Conservation (phyloP, 1,140 invertebrate species). For the Bilobella aurantiaca region DNA sequence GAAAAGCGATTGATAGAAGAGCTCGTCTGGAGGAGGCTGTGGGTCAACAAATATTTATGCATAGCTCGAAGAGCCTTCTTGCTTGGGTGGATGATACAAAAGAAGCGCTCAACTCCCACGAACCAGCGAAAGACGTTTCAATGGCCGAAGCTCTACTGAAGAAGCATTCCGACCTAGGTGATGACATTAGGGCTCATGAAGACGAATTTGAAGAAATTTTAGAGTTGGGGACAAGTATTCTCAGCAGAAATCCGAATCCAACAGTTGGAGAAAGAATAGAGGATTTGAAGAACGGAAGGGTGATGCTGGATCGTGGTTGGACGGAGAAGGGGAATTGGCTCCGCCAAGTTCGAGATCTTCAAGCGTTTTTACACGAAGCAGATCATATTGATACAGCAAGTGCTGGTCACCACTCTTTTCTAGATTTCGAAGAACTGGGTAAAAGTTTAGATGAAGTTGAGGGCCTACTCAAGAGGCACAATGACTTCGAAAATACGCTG, state of each 20-base stretch:
- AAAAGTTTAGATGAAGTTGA: constrained; percentile 89
- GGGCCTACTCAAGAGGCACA: constrained; percentile 81
- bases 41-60: constrained; percentile 87
- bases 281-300: constrained; percentile 61
- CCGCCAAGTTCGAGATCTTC: constrained; percentile 71
- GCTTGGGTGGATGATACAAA: constrained; percentile 69
- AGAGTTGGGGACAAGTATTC: constrained; percentile 60
- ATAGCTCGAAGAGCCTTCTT: constrained; percentile 65
- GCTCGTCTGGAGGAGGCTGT: constrained; percentile 79
- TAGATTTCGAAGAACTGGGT: constrained; percentile 78
- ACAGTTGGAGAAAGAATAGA: constrained; percentile 58
- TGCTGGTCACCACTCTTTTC: constrained; percentile 82
- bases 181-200: constrained; percentile 82
- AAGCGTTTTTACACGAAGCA: constrained; percentile 88
- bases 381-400: constrained; percentile 94
- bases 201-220: constrained; percentile 75
- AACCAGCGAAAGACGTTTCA: constrained; percentile 71
- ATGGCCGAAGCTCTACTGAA: constrained; percentile 84
- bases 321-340: constrained; percentile 69
- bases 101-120: constrained; percentile 68
- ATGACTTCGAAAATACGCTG: constrained; percentile 88
- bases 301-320: constrained; percentile 63
- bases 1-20: constrained; percentile 67
- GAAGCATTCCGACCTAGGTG: constrained; percentile 77
- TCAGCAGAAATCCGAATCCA: constrained; percentile 57